Conservation (phyloP, 2,797 vertebrate genomes). For the Poeciliopsis presidionis region DNA sequence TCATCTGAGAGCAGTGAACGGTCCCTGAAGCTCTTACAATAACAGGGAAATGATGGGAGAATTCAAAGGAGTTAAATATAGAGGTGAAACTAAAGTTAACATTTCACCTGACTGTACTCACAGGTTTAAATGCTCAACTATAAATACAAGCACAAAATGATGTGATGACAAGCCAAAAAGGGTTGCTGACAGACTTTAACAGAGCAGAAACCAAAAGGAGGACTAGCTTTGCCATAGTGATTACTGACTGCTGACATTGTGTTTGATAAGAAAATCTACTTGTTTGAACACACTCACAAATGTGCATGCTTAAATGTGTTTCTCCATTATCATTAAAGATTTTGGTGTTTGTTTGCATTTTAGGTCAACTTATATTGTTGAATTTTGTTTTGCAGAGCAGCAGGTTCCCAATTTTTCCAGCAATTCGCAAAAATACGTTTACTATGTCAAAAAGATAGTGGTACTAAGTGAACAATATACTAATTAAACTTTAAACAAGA, state of each 20-base stretch:
- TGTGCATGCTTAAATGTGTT: constrained; percentile 3
- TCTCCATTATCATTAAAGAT: constrained; percentile 5
- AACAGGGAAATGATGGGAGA: constrained; percentile 54
- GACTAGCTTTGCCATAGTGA: constrained; percentile 34
- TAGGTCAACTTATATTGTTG: neutral
- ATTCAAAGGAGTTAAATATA: constrained; percentile 44
- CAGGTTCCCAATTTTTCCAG: neutral
- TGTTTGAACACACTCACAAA: constrained; percentile 7
- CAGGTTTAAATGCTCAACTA: constrained; percentile 18
- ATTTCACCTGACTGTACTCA: constrained; percentile 45
- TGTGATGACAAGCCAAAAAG: constrained; percentile 53
- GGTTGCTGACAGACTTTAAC: constrained; percentile 45
- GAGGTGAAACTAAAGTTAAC: constrained; percentile 46
- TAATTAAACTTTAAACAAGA: neutral
- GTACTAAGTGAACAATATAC: neutral
- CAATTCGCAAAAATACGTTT: neutral
- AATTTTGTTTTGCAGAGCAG: neutral
- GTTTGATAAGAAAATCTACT: constrained; percentile 41
- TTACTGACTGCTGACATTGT: constrained; percentile 45
- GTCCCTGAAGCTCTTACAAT: constrained; percentile 55
- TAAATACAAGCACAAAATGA: constrained; percentile 40
- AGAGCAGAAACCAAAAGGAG: constrained; percentile 39
- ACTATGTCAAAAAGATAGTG: neutral
- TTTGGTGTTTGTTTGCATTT: neutral
- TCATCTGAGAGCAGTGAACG: constrained; percentile 54